Percentiles rank a stretch among this genome's conserved stretches.
These are phyloP conservation scores for Dasyornis broadbenti DNA, from an alignment of 2,113 vertebrate species.

Conservation along the genomic window DNA sequence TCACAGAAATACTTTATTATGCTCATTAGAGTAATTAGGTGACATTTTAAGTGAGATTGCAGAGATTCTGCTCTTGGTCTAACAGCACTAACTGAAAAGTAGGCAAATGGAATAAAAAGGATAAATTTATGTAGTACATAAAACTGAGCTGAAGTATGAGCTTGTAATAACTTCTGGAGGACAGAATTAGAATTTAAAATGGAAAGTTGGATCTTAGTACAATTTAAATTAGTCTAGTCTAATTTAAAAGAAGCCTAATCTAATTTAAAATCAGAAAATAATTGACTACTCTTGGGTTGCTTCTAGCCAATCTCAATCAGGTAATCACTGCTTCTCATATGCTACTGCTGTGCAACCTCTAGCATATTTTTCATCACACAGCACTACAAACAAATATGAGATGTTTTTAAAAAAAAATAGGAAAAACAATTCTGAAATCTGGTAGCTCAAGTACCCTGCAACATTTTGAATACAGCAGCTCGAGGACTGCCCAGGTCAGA, in stretches of 20 bases:
- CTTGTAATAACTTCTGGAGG: not conserved
- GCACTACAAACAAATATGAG: not conserved
- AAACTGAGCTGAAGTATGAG: not conserved
- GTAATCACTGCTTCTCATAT: not conserved
- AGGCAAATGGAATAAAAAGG: not conserved
- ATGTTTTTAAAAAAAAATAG: not conserved
- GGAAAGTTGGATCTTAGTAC: not conserved
- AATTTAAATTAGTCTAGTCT: not conserved
- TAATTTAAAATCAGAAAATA: not conserved
- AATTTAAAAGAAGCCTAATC: not conserved
- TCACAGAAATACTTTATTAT: not conserved
- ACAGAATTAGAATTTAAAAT: not conserved
- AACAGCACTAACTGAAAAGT: not conserved
- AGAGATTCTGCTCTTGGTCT: not conserved
- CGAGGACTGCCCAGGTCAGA: not conserved
- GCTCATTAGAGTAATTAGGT: not conserved
- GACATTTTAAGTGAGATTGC: not conserved
- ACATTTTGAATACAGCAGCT: not conserved
- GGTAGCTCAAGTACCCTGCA: not conserved
- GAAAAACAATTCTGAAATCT: not conserved
- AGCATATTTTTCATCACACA: not conserved
- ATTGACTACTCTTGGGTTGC: not conserved
- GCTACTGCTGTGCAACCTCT: not conserved
- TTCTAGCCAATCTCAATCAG: not conserved
- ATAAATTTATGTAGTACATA: not conserved